Base-by-base conservation (phyloP, 53 echinoderm and acorn worm species). In the Hippasteria phrygiana region DNA sequence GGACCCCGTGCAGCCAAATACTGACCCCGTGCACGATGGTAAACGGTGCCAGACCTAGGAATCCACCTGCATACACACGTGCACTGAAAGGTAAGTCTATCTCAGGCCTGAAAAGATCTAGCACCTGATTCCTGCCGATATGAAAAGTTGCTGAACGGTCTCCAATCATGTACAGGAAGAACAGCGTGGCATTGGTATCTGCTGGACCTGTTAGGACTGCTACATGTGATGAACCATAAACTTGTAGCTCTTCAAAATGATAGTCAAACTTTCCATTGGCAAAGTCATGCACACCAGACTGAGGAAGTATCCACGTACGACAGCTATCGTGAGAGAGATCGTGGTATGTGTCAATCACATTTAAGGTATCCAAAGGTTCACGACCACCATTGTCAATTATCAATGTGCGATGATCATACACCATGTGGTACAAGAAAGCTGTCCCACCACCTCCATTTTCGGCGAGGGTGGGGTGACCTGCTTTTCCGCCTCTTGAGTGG, bases 91-190 rank as follows among this genome's bases (percentile, higher is more conserved):
- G 96, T 28, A 96, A 71, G 63, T 96, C 96, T 41, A 96, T 96
- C 55, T 93, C 96, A 16, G 94, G 96, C 80, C 96, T 71, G 66
- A 91, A 74, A 22, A 96, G 88, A 75, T 96, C 93, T 13, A 96
- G 76, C 13, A 56, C 66, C 39, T 94, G 96, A 55, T 94, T 96
- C 29, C 62, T 75, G 0, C 94, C 94, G 39, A 96, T 89, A 47
- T 96, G 96, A 12, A 96, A 88, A 41, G 96, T 96, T 33, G 91
- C 96, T 12, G 93, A 88, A 24, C 96, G 88, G 79, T 96, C 96
- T 5, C 96, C 96, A 34, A 96, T 96, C 96, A 96, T 94, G 59
- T 96, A 94, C 76, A 94, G 63, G 89, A 96, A 96, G 59, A 92
- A 94, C 43, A 96, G 55, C 0, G 96, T 88, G 33, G 88, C 89